Base-by-base conservation (phyloP, 2,888 invertebrate genomes). In the Clunio marinus region DNA sequence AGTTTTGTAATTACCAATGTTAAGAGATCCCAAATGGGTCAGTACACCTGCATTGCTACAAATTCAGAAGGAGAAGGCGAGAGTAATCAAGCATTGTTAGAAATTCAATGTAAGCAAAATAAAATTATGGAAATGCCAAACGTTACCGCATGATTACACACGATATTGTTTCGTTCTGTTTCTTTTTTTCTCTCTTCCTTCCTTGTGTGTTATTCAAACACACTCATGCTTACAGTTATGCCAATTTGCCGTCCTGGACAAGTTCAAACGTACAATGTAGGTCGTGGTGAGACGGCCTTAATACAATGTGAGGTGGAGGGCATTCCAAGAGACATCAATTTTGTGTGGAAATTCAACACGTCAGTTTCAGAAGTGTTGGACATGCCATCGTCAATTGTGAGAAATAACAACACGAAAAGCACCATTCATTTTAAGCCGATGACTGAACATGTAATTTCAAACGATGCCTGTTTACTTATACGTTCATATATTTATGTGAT, bases 51-150 rank as follows among this genome's bases (percentile, higher is more conserved):
- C 76, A 87, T 91, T 51, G 93, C 92, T 55, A 88, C 87, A 75
- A 94, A 94, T 80, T 86, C 86, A 70, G 93, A 93, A 77, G 94
- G 94, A 51, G 90, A 91, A 72, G 91, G 93, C 1, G 88, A 89
- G 72, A 93, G 93, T 79, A 93, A 93, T 78, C 84, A 89, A 1
- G 88, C 93, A 27, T 86, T 88, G 65, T 80, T 94, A 72, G 91
- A 91, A 78, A 87, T 94, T 70, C 87, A 89, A 83, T 93, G 94
- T 94, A 82, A 89, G 89, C 83, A 41, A n/a, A 20, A 45, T 27
- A n/a, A 65, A 59, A 57, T 62, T 67, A 32, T n/a, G 4, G 2
- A 27, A 13, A 20, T 15, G 45, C 15, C 10, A 13, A 45, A 3
- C 2, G 20, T 20, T 20, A 51, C 4, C 20, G 7, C 15, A 58